Percentiles rank a stretch among this genome's conserved stretches.
Conservation (phyloP, 2,113 vertebrate genomes). For the Tenrec ecaudatus region DNA sequence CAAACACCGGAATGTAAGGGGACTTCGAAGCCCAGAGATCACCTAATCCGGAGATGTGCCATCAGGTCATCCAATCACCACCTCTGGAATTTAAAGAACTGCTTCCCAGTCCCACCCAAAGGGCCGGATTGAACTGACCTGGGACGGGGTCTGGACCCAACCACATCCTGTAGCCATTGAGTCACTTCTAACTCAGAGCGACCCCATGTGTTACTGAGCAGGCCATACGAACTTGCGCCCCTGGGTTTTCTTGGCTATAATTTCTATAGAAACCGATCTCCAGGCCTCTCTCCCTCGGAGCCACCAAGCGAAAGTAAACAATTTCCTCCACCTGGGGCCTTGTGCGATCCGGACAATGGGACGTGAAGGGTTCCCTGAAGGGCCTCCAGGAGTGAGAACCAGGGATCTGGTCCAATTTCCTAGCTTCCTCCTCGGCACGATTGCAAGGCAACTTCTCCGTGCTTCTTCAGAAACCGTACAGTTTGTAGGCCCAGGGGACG, state of each 20-base stretch:
- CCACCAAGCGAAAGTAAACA: background rate
- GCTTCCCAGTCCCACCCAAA: background rate
- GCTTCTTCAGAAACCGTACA: background rate
- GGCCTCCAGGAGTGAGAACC: background rate
- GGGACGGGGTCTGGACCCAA: background rate
- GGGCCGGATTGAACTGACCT: background rate
- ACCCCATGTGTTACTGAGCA: background rate
- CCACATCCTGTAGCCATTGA: background rate
- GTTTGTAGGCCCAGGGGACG: background rate
- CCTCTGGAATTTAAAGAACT: background rate
- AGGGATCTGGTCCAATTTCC: background rate
- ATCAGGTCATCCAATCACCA: background rate
- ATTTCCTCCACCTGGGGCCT: background rate
- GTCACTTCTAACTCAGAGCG: background rate
- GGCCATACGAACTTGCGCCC: background rate
- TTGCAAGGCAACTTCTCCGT: background rate
- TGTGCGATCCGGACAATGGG: background rate
- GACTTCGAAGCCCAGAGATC: background rate
- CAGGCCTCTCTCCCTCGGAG: background rate
- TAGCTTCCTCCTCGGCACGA: slow-evolving; percentile 11
- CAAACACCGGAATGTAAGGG: slow-evolving; percentile 5
- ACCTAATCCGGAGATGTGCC: background rate
- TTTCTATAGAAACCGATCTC: background rate
- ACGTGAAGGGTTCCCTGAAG: slow-evolving; percentile 1
- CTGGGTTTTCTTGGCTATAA: background rate